These are phyloP conservation scores for Larimichthys crocea DNA, from an alignment of 2,113 vertebrate species.

Conservation along the genomic window DNA sequence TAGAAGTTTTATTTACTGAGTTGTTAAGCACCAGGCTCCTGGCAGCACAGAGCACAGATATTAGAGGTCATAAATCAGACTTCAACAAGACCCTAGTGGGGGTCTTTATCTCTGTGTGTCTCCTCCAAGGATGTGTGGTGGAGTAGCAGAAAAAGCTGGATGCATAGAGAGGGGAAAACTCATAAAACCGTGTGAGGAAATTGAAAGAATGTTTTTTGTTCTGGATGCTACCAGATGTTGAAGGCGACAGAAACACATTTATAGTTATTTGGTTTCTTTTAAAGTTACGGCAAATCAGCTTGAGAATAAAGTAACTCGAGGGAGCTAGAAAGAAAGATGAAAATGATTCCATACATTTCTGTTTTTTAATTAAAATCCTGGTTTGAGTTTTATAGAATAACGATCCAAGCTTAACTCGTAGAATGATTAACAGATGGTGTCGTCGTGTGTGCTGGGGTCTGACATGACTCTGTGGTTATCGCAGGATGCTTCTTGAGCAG, in stretches of 20 bases:
- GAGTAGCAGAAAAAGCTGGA: conserved; percentile 29
- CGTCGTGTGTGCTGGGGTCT: not conserved
- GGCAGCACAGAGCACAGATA: conserved; percentile 69
- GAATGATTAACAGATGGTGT: not conserved
- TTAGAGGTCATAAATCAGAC: conserved; percentile 78
- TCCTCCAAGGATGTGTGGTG: conserved; percentile 44
- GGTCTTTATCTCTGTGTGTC: conserved; percentile 59
- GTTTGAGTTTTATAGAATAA: not conserved
- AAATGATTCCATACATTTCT: not conserved
- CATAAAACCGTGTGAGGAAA: conserved; percentile 38
- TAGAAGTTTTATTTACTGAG: conserved; percentile 76
- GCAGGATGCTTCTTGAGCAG: not conserved
- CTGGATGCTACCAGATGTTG: conserved; percentile 43
- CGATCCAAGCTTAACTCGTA: not conserved
- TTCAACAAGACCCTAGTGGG: conserved; percentile 64
- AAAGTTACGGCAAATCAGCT: conserved; percentile 15
- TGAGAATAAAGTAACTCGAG: not conserved
- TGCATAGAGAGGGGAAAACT: conserved; percentile 22
- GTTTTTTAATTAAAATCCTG: not conserved
- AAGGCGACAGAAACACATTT: conserved; percentile 9
- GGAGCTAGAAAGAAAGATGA: not conserved
- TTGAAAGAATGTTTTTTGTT: conserved; percentile 10
- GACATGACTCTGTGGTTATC: not conserved
- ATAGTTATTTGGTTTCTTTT: conserved; percentile 21
- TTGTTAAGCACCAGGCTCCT: conserved; percentile 69